Evolutionary conservation across 92 coral and sea anemone genomes (phyloP), one percentile per base, ranked within the genome.

Genomic region (Porites divaricata): DNA sequence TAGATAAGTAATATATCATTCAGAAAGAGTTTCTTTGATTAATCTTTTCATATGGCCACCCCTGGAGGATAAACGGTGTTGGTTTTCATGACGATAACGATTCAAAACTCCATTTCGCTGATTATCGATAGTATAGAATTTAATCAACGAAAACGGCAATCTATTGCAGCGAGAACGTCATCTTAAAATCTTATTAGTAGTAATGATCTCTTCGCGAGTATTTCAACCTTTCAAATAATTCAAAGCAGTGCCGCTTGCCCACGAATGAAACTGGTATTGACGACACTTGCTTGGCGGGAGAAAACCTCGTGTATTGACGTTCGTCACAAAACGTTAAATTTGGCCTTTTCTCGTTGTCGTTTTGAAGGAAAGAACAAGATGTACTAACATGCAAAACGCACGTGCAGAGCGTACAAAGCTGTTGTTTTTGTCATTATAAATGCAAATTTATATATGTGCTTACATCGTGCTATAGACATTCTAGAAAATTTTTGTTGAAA

Each of bases 171-270:
- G 20, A 63, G 28, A 63, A 70, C 75, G 57, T 70, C 57, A 45
- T 70, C 53, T 70, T 15, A 70, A 26, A 70, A 70, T 45, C 53
- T 45, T 70, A 70, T 8, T 70, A 70, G 75, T 70, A 70, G 75
- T 45, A 70, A 8, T 45, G 75, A 70, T 45, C 75, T 45, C 75
- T 70, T 70, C 2, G 54, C 75, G 8, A 70, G 57, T 70, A 10
- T 70, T 70, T 70, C 53, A 70, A 70, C 53, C 57, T 70, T 70
- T 70, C n/a, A 70, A 70, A 70, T 70, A 70, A 70, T 70, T 70
- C 75, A 28, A 70, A 70, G 75, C 52, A 26, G 75, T 70, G 75
- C 75, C 22, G 6, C 57, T 45, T 16, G 51, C 75, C 53, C 75
- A 70, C 41, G 54, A 70, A 70, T 70, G 54, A 70, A 70, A 70